Conservation (phyloP, 2,888 invertebrate genomes). For the Ptychoptera albimana region DNA sequence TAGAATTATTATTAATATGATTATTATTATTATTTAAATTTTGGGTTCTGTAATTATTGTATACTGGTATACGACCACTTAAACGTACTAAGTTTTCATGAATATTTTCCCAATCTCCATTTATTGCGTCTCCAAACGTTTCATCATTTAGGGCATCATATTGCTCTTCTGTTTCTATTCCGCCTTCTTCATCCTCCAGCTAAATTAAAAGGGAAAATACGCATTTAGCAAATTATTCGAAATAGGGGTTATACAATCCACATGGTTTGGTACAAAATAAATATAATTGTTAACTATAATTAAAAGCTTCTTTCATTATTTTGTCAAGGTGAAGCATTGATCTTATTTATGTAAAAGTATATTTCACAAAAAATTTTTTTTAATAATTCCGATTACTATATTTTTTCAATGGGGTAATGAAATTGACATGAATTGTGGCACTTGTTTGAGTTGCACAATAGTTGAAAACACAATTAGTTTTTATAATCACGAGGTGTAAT, state of each 20-base stretch:
- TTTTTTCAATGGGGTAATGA: too few relatives aligned
- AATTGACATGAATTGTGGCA: too few relatives aligned
- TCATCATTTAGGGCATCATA: constrained; percentile 87
- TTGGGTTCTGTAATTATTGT: constrained; percentile 17
- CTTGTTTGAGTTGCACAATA: too few relatives aligned
- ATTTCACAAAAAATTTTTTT: neutral
- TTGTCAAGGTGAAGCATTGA: neutral
- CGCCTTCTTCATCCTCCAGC: constrained; percentile 25
- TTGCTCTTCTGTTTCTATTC: constrained; percentile 60
- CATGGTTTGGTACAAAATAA: too few relatives aligned
- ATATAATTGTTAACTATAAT: neutral
- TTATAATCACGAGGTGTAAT: too few relatives aligned
- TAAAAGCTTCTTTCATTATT: neutral
- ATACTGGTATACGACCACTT: constrained; percentile 29
- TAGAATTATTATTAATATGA: constrained; percentile 5
- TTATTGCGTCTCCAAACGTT: constrained; percentile 69
- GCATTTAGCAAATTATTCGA: neutral
- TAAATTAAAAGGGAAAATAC: constrained; percentile 6
- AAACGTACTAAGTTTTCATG: constrained; percentile 51
- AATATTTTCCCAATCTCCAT: constrained; percentile 57
- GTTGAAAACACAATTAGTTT: too few relatives aligned
- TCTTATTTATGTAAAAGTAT: neutral
- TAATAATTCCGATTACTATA: neutral
- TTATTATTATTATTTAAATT: constrained; percentile 18
- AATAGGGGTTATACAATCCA: too few relatives aligned